Evolutionary conservation across 2,888 invertebrate species (phyloP).

Genomic region (Patella pellucida): DNA sequence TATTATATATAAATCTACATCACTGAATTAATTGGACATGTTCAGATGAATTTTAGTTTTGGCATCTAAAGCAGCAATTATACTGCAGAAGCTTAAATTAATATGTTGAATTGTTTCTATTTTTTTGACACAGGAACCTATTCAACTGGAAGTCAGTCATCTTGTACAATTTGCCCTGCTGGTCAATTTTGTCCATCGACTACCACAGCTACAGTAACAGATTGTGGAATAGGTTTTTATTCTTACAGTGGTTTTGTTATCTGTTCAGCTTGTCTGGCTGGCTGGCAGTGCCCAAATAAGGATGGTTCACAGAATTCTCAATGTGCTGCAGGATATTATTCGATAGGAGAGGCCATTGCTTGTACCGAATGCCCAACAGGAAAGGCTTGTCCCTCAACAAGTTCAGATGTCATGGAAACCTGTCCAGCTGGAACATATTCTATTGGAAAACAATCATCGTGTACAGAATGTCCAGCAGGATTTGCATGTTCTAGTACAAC

Average conservation of each 20-base stretch:
- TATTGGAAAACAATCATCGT: conserved; percentile 46
- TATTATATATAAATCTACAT: background rate
- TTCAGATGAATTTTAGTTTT: background rate
- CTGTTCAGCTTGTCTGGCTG: conserved; percentile 52
- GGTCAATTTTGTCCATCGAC: conserved; percentile 55
- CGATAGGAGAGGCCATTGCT: conserved; percentile 37
- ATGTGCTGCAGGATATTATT: conserved; percentile 58
- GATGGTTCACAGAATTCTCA: conserved; percentile 51
- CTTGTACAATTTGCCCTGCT: conserved; percentile 60
- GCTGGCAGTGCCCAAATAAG: conserved; percentile 50
- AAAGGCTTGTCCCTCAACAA: conserved; percentile 54
- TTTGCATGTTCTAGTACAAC: conserved; percentile 51
- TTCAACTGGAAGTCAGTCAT: conserved; percentile 50
- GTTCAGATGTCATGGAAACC: conserved; percentile 35
- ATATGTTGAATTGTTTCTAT: conserved; percentile 8
- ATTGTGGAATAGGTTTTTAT: conserved; percentile 47
- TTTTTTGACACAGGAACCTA: conserved; percentile 47
- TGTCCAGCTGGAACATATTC: conserved; percentile 60
- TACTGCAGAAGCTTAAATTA: background rate
- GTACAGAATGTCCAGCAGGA: conserved; percentile 62
- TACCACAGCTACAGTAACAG: conserved; percentile 25
- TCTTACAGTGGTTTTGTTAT: conserved; percentile 37
- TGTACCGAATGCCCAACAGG: conserved; percentile 64
- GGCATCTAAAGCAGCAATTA: background rate
- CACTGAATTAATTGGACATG: background rate